These are phyloP conservation scores for Eremophila alpestris DNA, from an alignment of 2,797 vertebrate species.

Conservation along the genomic window DNA sequence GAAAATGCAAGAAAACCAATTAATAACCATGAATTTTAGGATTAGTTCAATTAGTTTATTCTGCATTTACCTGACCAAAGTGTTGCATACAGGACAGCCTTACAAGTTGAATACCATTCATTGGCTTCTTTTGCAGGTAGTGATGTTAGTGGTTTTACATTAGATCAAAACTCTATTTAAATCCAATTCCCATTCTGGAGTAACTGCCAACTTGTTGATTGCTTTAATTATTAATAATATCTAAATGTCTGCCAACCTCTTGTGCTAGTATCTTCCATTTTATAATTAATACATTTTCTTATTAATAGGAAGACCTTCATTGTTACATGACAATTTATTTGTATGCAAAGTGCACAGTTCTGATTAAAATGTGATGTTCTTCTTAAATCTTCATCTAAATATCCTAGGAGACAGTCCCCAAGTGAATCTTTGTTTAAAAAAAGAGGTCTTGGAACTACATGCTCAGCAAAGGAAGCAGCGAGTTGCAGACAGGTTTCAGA, in stretches of 20 bases:
- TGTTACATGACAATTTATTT: conserved; percentile 58
- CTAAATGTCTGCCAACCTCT: conserved; percentile 47
- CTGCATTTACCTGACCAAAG: neutral
- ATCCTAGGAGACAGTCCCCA: conserved; percentile 51
- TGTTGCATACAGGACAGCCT: neutral
- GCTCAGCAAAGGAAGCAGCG: conserved; percentile 49
- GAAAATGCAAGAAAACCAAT: neutral
- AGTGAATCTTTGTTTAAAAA: conserved; percentile 57
- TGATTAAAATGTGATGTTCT: conserved; percentile 64
- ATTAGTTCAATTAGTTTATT: neutral
- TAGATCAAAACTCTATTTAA: conserved; percentile 63
- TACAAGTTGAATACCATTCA: conserved; percentile 14
- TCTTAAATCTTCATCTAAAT: conserved; percentile 47
- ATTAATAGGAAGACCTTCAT: conserved; percentile 30
- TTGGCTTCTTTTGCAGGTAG: conserved; percentile 49
- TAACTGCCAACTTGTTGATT: conserved; percentile 60
- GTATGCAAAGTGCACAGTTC: conserved; percentile 28
- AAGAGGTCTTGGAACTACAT: conserved; percentile 64
- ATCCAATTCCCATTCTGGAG: conserved; percentile 39
- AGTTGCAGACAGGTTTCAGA: conserved; percentile 53
- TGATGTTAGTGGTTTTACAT: conserved; percentile 26
- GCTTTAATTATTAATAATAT: conserved; percentile 53
- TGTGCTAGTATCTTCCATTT: conserved; percentile 53
- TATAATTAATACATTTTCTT: conserved; percentile 34
- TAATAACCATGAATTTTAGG: neutral